Base-by-base conservation (phyloP, 1,140 invertebrate species). In the Diprion similis region DNA sequence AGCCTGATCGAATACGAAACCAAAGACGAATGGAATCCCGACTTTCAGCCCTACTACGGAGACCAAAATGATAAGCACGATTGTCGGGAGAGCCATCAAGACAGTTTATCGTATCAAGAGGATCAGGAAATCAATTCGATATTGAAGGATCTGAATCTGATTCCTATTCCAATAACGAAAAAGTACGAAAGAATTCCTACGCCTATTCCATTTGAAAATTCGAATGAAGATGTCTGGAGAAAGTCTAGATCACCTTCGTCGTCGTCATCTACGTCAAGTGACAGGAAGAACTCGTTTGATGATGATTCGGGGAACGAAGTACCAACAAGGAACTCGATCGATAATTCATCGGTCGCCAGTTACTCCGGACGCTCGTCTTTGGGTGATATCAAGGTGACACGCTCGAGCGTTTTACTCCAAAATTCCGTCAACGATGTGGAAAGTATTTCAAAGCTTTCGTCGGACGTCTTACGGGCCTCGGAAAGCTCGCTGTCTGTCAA, bases 301-400 rank as follows among this genome's bases (percentile, higher is more conserved):
- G 76, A 76, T 24, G 86, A 87, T 37, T 87, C 87, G 0, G 82
- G 79, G 8, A 85, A 86, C 68, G 84, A 87, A 17, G 70, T 77
- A 6, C 79, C 80, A 0, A 79, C 77, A 0, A 82, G 47, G 24
- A 46, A 71, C 10, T 46, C 77, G 37, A 66, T 76, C 13, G 81
- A 84, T 0, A 76, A 80, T 18, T 37, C 82, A 0, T 69, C 80
- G 0, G 66, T 74, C 1, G 71, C 77, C 8, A 11, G 59, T 77
- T 10, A 79, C 76, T 7, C 71, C 66, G 71, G 71, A 8, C 74
- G 79, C 8, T 83, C 82, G n/a, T 78, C 73, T 0, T 84, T 59
- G 51, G n/a, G 51, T 17, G 51, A 59, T 0, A 15, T 59, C n/a
- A 59, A 59, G 11, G 11, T 59, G 11, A 59, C 8, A 17, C 11